Conservation (phyloP, 2,888 invertebrate genomes). For the Sylvicola fuscatus region DNA sequence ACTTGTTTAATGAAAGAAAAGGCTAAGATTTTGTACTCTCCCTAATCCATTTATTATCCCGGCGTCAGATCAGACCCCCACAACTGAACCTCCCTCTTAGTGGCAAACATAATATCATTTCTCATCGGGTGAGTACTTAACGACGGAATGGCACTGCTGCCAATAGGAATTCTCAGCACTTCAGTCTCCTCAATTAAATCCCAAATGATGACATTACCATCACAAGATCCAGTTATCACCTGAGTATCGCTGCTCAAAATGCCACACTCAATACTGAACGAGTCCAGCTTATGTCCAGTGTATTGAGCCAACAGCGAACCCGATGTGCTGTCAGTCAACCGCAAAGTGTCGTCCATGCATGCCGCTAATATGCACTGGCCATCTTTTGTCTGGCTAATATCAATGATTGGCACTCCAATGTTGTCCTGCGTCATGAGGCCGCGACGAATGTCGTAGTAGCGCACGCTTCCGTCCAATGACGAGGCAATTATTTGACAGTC, state of each 20-base stretch:
- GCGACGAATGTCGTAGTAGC: constrained; percentile 79
- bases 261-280: constrained; percentile 73
- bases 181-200: constrained; percentile 62
- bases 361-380: constrained; percentile 79
- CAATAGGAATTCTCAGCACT: constrained; percentile 19
- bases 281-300: constrained; percentile 59
- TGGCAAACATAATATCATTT: constrained; percentile 19
- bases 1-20: no score
- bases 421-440: constrained; percentile 69
- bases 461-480: constrained; percentile 70
- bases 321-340: constrained; percentile 72
- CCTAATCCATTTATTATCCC: no score
- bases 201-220: constrained; percentile 48
- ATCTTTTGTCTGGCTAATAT: constrained; percentile 71
- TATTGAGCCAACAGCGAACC: constrained; percentile 64
- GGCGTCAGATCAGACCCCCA: constrained; percentile 7
- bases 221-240: constrained; percentile 76
- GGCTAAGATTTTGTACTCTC: no score
- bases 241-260: constrained; percentile 67
- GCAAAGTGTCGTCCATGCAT: constrained; percentile 61
- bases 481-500: constrained; percentile 79
- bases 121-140: constrained; percentile 55
- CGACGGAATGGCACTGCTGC: constrained; percentile 48
- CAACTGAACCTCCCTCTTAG: constrained; percentile 20
- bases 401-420: constrained; percentile 67